Evolutionary conservation across 92 coral and sea anemone species (phyloP).

Genomic region (Porites cylindrica): DNA sequence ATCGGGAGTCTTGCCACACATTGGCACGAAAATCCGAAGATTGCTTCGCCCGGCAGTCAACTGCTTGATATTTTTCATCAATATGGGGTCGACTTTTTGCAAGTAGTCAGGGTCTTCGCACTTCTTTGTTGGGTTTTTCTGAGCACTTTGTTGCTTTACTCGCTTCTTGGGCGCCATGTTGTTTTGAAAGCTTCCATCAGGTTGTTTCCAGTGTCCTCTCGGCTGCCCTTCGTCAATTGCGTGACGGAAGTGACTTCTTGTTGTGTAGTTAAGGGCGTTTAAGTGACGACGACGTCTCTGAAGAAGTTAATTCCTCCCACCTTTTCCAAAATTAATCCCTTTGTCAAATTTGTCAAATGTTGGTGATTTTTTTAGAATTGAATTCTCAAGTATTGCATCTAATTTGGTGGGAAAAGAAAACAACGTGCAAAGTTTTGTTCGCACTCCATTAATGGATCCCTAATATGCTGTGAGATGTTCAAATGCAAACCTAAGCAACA

Average conservation of each 20-base stretch:
- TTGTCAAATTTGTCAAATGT: no score
- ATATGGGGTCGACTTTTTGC: conserved; percentile 40
- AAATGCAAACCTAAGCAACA: no score
- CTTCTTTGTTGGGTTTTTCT: background rate
- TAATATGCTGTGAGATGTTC: no score
- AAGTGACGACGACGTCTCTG: no score
- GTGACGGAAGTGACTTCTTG: background rate
- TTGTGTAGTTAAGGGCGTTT: no score
- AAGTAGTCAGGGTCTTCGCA: conserved; percentile 27
- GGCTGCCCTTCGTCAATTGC: background rate
- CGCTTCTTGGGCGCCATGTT: conserved; percentile 44
- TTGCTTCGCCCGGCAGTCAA: conserved; percentile 43
- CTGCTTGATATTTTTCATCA: conserved; percentile 30
- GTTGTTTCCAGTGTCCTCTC: conserved; percentile 26
- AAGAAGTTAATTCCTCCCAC: no score
- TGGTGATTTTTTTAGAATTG: no score
- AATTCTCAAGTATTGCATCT: no score
- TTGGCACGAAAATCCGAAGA: conserved; percentile 39
- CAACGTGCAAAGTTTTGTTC: no score
- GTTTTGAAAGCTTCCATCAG: background rate
- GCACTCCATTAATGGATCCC: no score
- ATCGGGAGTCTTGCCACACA: conserved; percentile 44
- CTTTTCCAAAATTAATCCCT: no score
- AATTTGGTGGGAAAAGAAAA: no score
- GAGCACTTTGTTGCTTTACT: background rate